Evolutionary conservation across 2,888 invertebrate species (phyloP).

Genomic region (Lasioglossum malachurum): DNA sequence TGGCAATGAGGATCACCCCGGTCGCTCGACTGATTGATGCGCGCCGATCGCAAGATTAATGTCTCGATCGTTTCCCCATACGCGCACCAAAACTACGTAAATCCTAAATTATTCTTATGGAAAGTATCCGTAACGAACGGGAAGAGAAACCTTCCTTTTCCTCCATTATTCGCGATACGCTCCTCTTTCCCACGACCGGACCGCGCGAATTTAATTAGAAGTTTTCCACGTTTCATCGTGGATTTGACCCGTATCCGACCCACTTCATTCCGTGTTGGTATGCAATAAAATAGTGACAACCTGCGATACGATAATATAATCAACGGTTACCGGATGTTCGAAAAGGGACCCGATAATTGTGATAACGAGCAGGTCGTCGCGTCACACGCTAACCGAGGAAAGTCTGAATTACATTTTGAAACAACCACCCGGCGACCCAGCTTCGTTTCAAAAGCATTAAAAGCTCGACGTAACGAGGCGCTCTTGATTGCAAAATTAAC

Average conservation of each 20-base stretch:
- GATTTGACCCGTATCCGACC: neutral
- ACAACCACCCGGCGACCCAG: neutral
- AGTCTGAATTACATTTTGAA: neutral
- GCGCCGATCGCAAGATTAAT: neutral
- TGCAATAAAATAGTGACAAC: neutral
- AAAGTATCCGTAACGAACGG: neutral
- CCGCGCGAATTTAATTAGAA: neutral
- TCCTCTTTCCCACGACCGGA: neutral
- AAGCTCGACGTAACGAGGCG: neutral
- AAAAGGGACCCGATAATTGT: neutral
- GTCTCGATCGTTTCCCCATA: neutral
- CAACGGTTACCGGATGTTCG: neutral
- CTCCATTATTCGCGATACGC: neutral
- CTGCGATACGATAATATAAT: neutral
- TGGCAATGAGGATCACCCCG: neutral
- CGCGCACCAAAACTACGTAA: neutral
- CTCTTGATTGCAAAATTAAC: constrained; percentile 11
- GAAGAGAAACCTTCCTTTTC: neutral
- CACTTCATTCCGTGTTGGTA: neutral
- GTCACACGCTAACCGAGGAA: neutral
- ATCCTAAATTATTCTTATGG: neutral
- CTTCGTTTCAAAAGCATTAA: neutral
- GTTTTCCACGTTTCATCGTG: neutral
- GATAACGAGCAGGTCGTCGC: neutral
- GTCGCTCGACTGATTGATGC: neutral